Evolutionary conservation across 2,797 vertebrate genomes (phyloP).

Genomic region (Fratercula arctica): DNA sequence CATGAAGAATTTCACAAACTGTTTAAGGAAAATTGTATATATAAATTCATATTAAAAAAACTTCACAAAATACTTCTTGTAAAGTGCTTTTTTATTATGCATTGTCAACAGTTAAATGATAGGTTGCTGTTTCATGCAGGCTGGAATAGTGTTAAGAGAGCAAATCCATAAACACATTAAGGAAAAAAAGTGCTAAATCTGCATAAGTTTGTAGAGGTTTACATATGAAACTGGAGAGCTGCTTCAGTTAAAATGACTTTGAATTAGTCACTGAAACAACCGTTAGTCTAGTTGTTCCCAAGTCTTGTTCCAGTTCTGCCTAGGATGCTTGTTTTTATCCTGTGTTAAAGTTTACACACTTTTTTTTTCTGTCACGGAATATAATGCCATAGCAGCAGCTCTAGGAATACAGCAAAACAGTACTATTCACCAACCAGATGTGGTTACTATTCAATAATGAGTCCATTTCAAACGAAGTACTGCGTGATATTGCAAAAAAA

Average conservation of each 20-base stretch:
- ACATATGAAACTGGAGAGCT: not conserved
- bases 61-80: constrained; percentile 9
- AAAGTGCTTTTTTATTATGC: constrained; percentile 68
- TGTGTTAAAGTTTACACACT: not conserved
- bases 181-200: constrained; percentile 13
- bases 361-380: not conserved
- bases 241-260: not conserved
- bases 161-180: constrained; percentile 40
- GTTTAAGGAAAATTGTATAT: not conserved
- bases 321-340: not conserved
- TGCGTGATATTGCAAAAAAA: not conserved
- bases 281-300: not conserved
- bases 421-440: not conserved
- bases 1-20: constrained; percentile 16
- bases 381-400: not conserved
- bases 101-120: constrained; percentile 50
- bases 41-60: constrained; percentile 7
- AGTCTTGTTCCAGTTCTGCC: not conserved
- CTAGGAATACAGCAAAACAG: not conserved
- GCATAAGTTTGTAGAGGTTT: not conserved
- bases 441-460: not conserved
- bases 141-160: constrained; percentile 17
- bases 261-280: constrained; percentile 6
- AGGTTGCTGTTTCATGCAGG: constrained; percentile 50
- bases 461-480: not conserved